A percentile compares a stretch with the other conserved stretches of the same genome.
These are phyloP conservation scores for Sardinella longiceps DNA, from an alignment of 2,797 vertebrate species.

Conservation along the genomic window DNA sequence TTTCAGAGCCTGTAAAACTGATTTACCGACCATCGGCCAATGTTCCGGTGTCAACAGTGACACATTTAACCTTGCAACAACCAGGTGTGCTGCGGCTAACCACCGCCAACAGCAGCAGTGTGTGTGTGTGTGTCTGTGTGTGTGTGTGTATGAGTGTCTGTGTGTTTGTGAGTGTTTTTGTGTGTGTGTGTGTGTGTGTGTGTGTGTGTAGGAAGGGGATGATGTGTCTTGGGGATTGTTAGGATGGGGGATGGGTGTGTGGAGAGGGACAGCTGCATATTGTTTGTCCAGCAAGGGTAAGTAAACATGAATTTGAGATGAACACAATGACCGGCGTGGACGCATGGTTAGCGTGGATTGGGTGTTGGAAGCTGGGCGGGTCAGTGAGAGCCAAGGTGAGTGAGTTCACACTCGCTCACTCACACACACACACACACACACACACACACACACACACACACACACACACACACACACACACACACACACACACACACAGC, in stretches of 20 bases:
- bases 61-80: conserved; percentile 46
- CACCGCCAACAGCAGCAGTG: conserved; percentile 4
- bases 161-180: too few relatives aligned
- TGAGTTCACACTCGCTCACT: background rate
- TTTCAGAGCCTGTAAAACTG: conserved; percentile 27
- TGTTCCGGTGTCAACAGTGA: conserved; percentile 32
- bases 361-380: background rate
- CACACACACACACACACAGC: background rate
- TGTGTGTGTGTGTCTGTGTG: background rate
- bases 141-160: background rate
- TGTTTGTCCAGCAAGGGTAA: conserved; percentile 32
- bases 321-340: background rate
- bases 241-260: background rate
- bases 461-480: background rate
- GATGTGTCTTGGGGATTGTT: background rate
- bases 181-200: too few relatives aligned
- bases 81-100: conserved; percentile 31
- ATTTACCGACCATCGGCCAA: conserved; percentile 37
- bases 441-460: background rate
- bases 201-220: background rate
- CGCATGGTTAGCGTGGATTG: background rate
- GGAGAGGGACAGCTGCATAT: conserved; percentile 16
- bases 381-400: background rate
- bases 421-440: background rate
- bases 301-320: conserved; percentile 36